Conservation (phyloP, 1,140 invertebrate species). For the Coelopa frigida region DNA sequence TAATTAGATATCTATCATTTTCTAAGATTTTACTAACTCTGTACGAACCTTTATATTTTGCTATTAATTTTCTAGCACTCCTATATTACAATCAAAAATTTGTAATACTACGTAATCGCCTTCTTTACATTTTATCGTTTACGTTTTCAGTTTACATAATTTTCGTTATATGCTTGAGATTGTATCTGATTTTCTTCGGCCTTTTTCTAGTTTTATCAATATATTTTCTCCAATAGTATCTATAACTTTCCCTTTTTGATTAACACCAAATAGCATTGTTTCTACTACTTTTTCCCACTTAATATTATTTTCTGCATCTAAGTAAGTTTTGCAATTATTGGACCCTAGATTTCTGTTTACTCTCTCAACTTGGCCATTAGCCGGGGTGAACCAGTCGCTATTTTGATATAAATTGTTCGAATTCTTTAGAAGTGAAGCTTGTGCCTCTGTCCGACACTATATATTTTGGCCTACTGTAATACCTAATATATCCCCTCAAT, state of each 20-base stretch:
- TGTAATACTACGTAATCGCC: conserved; percentile 25
- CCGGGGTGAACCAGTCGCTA: conserved; percentile 14
- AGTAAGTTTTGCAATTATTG: no score
- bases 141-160: conserved; percentile 4
- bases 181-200: conserved; percentile 2
- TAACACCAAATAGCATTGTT: no score
- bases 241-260: no score
- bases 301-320: conserved; percentile 12
- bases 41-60: conserved; percentile 13
- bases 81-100: conserved; percentile 15
- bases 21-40: conserved; percentile 14
- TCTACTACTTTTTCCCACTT: conserved; percentile 13
- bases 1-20: conserved; percentile 15
- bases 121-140: conserved; percentile 14
- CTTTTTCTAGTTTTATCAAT: conserved; percentile 6
- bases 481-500: conserved; percentile 16
- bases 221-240: no score
- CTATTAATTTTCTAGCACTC: conserved; percentile 12
- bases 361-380: conserved; percentile 24
- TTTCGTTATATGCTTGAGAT: conserved; percentile 13
- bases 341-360: no score
- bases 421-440: conserved; percentile 23
- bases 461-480: conserved; percentile 15
- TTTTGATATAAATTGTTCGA: conserved; percentile 18
- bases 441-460: conserved; percentile 27